Conservation (phyloP, 2,797 vertebrate species). For the Anomalospiza imberbis region DNA sequence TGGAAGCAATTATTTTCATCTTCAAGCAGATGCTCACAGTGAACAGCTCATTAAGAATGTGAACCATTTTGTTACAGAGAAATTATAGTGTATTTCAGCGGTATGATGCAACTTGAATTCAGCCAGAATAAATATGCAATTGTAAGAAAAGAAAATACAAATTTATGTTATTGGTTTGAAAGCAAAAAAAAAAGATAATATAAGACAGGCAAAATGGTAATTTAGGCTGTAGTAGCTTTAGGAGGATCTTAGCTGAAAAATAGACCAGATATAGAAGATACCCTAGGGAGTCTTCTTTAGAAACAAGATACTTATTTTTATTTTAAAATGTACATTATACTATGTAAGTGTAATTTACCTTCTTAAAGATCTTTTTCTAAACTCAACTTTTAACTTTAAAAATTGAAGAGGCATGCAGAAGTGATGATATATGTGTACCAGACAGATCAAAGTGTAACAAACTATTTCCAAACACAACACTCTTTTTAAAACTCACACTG, state of each 20-base stretch:
- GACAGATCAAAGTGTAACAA: neutral
- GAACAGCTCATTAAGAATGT: slow-evolving; percentile 67
- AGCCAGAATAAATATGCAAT: slow-evolving; percentile 59
- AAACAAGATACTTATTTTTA: neutral
- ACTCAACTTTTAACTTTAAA: neutral
- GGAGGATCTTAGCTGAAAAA: neutral
- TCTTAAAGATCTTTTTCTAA: neutral
- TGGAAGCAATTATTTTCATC: slow-evolving; percentile 76
- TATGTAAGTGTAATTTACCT: neutral
- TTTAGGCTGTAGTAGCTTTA: slow-evolving; percentile 13
- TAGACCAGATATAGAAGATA: neutral
- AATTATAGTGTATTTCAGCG: slow-evolving; percentile 62
- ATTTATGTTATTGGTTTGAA: slow-evolving; percentile 57
- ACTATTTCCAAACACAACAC: neutral
- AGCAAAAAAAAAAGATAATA: slow-evolving; percentile 21
- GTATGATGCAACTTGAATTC: slow-evolving; percentile 66
- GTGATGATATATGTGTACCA: neutral
- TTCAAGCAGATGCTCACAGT: slow-evolving; percentile 62
- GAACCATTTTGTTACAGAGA: slow-evolving; percentile 69
- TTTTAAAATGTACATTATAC: neutral
- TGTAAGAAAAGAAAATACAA: slow-evolving; percentile 67
- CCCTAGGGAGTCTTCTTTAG: neutral
- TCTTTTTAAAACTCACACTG: neutral
- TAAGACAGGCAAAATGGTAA: slow-evolving; percentile 2
- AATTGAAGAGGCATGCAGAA: neutral